Conservation (phyloP, 2,888 invertebrate species). For the Siphonodentalium dalli region DNA sequence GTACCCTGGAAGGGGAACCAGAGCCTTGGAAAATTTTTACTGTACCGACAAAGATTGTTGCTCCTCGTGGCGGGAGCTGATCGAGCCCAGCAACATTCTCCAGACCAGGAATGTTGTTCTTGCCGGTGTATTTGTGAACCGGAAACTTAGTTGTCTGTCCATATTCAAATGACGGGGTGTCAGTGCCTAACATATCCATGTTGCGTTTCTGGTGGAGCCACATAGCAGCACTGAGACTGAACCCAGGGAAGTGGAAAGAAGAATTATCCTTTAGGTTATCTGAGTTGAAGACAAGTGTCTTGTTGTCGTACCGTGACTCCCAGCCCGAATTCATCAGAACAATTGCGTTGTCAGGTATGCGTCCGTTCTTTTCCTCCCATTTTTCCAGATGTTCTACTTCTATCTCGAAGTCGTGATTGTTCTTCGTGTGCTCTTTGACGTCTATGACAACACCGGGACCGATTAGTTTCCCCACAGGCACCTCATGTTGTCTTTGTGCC, state of each 20-base stretch:
- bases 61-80: constrained; percentile 31
- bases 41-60: constrained; percentile 67
- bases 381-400: constrained; percentile 55
- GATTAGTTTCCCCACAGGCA: constrained; percentile 66
- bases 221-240: constrained; percentile 70
- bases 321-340: constrained; percentile 64
- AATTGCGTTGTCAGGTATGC: constrained; percentile 62
- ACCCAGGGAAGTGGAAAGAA: constrained; percentile 33
- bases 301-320: constrained; percentile 50
- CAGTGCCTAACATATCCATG: no score
- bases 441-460: constrained; percentile 52
- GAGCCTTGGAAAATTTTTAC: constrained; percentile 71
- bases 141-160: constrained; percentile 64
- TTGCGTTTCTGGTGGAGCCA: no score
- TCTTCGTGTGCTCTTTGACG: constrained; percentile 28
- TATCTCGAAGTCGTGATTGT: constrained; percentile 38
- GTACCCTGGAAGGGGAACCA: constrained; percentile 71
- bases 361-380: constrained; percentile 63
- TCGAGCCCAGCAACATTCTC: constrained; percentile 71
- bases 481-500: constrained; percentile 68
- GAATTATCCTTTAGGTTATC: constrained; percentile 6
- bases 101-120: constrained; percentile 68
- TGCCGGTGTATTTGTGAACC: constrained; percentile 68
- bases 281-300: constrained; percentile 22
- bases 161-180: no score